Percentiles rank a stretch among this genome's conserved stretches.
These are phyloP conservation scores for Conus canariensis DNA, from an alignment of 2,888 invertebrate genomes.

Conservation along the genomic window DNA sequence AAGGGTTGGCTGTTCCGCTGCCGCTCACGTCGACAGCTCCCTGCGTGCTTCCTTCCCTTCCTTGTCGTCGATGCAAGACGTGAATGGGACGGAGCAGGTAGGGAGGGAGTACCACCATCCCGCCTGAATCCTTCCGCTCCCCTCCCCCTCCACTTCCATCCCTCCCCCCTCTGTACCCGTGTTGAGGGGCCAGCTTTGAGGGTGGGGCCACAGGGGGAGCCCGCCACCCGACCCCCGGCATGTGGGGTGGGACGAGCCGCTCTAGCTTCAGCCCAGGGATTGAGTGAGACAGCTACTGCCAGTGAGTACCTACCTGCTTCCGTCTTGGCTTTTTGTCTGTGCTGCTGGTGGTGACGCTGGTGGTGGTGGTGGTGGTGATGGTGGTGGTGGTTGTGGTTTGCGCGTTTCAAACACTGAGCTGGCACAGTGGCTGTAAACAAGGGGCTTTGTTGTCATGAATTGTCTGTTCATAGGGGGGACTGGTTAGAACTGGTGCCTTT, in stretches of 20 bases:
- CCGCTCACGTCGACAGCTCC: too few species aligned
- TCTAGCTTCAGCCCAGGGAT: not conserved
- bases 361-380: too few species aligned
- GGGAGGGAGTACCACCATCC: not conserved
- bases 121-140: not conserved
- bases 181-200: not conserved
- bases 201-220: not conserved
- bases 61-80: not conserved
- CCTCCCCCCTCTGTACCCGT: not conserved
- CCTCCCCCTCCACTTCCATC: not conserved
- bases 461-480: too few species aligned
- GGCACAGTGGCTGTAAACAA: too few species aligned
- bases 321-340: too few species aligned
- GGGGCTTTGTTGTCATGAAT: too few species aligned
- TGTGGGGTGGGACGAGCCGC: not conserved
- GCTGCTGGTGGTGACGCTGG: too few species aligned
- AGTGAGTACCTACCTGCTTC: not conserved
- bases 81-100: not conserved
- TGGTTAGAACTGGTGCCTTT: too few species aligned
- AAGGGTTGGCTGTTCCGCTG: not conserved
- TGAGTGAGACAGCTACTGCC: constrained; percentile 12
- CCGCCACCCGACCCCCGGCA: constrained; percentile 7
- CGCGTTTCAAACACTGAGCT: too few species aligned
- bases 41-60: not conserved
- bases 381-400: too few species aligned